Conservation (phyloP, 2,113 vertebrate genomes). For the Tamias sibiricus region DNA sequence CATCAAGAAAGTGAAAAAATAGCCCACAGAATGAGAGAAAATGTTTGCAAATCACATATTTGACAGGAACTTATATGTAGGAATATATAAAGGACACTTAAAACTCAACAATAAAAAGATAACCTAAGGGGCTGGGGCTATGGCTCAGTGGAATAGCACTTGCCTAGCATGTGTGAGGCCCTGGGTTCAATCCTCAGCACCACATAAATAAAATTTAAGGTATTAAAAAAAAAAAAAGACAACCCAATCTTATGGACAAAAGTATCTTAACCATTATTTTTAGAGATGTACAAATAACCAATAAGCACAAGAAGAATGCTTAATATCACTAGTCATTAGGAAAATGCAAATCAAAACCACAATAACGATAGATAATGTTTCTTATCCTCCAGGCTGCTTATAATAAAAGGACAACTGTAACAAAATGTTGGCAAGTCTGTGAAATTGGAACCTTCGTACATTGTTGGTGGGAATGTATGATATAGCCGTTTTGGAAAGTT, state of each 20-base stretch:
- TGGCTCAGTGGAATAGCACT: no score
- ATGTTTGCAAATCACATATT: background rate
- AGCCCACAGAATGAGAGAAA: background rate
- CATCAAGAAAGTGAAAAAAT: constrained; percentile 2
- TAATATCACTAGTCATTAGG: background rate
- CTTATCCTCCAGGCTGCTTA: background rate
- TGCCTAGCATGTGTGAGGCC: no score
- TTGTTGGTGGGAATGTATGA: background rate
- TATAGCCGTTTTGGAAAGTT: background rate
- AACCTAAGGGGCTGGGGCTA: no score
- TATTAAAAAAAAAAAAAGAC: no score
- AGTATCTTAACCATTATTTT: background rate
- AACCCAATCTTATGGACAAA: background rate
- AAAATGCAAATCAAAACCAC: background rate
- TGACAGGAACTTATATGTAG: background rate
- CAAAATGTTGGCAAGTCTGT: background rate
- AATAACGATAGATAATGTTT: background rate
- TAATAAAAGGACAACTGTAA: background rate
- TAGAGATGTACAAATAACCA: background rate
- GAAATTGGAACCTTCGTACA: background rate
- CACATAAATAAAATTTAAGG: no score
- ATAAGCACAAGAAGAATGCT: background rate
- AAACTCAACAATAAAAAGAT: background rate
- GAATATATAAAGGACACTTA: background rate
- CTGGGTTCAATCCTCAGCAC: no score